Base-by-base conservation (phyloP, 2,888 invertebrate species). In the Baccha elongata region DNA sequence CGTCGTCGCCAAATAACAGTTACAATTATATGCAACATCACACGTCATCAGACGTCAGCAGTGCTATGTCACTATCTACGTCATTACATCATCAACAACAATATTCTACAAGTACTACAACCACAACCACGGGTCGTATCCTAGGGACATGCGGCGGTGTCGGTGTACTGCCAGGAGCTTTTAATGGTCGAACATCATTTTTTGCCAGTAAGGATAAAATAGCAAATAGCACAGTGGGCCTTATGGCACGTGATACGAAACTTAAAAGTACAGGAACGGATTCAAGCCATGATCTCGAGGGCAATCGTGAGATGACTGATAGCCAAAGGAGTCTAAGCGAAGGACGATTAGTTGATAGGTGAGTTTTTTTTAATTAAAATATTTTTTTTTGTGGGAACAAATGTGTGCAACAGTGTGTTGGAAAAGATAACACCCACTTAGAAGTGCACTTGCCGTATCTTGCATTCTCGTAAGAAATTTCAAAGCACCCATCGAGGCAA, bases 261-360 rank as follows among this genome's bases (percentile, higher is more conserved):
- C 83, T 83, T 15, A 83, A 78, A 23, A 83, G 78, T n/a, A 76
- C 60, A 44, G 81, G 81, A 40, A 52, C 62, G 8, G 81, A 60
- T 8, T 80, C 76, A 15, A 74, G 58, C 32, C 79, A 84, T 68
- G 84, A 84, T 67, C 85, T 85, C 72, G 85, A 85, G 17, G 80
- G 69, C 7, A 85, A 83, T 67, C 86, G 86, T 29, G 91, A 91
- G 84, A 90, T 91, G 86, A 88, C 88, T 68, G 91, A 91, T 83
- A 90, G 89, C 86, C 91, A 91, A 85, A 89, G 91, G 50, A 90
- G 91, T 67, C 88, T 91, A 35, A 91, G 91, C 75, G 91, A 91
- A 76, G 91, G 88, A 68, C 88, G 90, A 11, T 85, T 91, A 53
- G 86, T 89, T 32, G 89, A 90, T 68, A 89, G 90, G 91, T 91